Percentiles rank a stretch among this genome's conserved stretches.
Conservation (phyloP, 2,888 invertebrate species). For the Masnerella sp. region DNA sequence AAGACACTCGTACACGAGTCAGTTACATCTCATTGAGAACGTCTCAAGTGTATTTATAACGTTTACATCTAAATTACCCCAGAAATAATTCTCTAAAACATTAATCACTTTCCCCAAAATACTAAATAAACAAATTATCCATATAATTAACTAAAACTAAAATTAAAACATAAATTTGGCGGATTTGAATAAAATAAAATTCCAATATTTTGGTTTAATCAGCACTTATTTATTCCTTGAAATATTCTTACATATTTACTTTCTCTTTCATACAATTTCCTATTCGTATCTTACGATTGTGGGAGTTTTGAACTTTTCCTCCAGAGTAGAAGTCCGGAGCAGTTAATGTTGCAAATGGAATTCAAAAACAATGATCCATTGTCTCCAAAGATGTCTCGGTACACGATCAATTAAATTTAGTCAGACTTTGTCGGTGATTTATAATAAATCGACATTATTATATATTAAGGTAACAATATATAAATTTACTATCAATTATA, state of each 20-base stretch:
- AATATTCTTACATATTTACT: constrained; percentile 42
- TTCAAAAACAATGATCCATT: constrained; percentile 4
- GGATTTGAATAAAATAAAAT: neutral
- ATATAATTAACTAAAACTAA: neutral
- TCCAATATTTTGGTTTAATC: constrained; percentile 9
- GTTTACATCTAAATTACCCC: neutral
- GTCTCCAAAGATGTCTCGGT: neutral
- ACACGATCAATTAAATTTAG: constrained; percentile 18
- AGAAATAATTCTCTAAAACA: too few relatives aligned
- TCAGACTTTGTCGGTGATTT: constrained; percentile 25
- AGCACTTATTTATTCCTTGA: constrained; percentile 37
- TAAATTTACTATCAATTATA: constrained; percentile 11
- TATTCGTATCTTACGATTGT: constrained; percentile 38
- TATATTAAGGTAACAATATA: neutral
- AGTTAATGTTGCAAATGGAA: neutral
- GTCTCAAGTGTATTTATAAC: neutral
- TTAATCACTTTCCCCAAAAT: neutral
- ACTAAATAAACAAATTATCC: too few relatives aligned
- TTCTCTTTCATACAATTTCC: constrained; percentile 50
- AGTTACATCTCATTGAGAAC: neutral
- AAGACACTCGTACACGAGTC: neutral
- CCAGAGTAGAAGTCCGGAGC: constrained; percentile 11
- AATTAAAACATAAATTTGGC: neutral
- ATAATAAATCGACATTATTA: neutral
- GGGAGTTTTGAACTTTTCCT: constrained; percentile 31